Conservation (phyloP, 2,797 vertebrate genomes). For the Ptychadena robeensis region DNA sequence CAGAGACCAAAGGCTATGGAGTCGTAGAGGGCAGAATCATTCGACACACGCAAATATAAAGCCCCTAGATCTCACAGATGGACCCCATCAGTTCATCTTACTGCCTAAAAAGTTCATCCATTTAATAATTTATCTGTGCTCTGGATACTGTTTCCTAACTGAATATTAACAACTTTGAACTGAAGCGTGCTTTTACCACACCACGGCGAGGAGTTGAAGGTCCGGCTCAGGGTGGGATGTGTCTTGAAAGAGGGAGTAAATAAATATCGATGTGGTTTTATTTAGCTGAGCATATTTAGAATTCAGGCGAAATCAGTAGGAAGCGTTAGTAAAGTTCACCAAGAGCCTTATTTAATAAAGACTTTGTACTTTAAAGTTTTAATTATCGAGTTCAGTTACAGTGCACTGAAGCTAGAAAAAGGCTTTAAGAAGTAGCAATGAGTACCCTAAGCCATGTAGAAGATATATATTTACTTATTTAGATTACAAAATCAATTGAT, state of each 20-base stretch:
- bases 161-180: constrained; percentile 99
- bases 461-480: too few relatives aligned
- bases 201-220: constrained; percentile 73
- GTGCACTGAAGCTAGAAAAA: too few relatives aligned
- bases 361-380: too few relatives aligned
- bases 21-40: constrained; percentile 87
- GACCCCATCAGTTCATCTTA: constrained; percentile 99
- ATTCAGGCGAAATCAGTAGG: neutral
- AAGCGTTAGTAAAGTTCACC: neutral
- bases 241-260: constrained; percentile 57
- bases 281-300: neutral
- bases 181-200: constrained; percentile 90
- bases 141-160: constrained; percentile 98
- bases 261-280: neutral
- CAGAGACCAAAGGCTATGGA: constrained; percentile 92
- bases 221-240: constrained; percentile 81
- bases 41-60: constrained; percentile 82
- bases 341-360: too few relatives aligned
- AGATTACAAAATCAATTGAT: too few relatives aligned
- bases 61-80: constrained; percentile 91
- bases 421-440: too few relatives aligned
- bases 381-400: too few relatives aligned
- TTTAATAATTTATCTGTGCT: constrained; percentile 99
- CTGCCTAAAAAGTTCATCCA: constrained; percentile 99
- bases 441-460: too few relatives aligned